These are phyloP conservation scores for Caenorhabditis sinica DNA, from an alignment of 2,888 invertebrate species.

Conservation along the genomic window DNA sequence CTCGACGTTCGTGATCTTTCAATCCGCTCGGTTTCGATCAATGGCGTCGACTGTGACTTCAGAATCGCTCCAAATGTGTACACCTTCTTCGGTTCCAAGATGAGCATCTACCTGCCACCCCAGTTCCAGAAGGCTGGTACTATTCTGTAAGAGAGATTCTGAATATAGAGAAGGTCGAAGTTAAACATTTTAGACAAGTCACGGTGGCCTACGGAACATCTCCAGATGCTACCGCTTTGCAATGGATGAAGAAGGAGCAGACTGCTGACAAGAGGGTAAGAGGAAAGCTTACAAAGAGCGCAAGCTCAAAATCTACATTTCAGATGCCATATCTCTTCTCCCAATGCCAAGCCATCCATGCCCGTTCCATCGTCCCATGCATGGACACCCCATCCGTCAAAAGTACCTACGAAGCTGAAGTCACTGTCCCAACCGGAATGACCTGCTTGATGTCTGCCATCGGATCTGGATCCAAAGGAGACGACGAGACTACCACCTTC, in stretches of 20 bases:
- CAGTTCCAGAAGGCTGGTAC: conserved; percentile 68
- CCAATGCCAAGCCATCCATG: conserved; percentile 80
- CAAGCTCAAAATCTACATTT: not conserved
- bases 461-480: conserved; percentile 74
- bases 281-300: not conserved
- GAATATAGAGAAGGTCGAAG: too few relatives aligned
- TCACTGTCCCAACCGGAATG: conserved; percentile 89
- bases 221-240: conserved; percentile 88
- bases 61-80: conserved; percentile 75
- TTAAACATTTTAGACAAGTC: conserved; percentile 75
- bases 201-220: conserved; percentile 77
- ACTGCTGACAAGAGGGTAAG: conserved; percentile 91
- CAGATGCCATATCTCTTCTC: conserved; percentile 76
- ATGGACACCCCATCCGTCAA: conserved; percentile 97
- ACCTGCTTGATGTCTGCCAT: conserved; percentile 94
- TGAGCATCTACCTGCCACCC: conserved; percentile 72
- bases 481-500: conserved; percentile 74
- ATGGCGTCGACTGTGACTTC: conserved; percentile 73
- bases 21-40: conserved; percentile 75
- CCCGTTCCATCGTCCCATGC: conserved; percentile 90
- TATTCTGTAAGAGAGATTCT: conserved; percentile 57
- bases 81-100: conserved; percentile 77
- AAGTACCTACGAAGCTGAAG: conserved; percentile 89
- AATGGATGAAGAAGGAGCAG: conserved; percentile 92
- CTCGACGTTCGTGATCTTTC: conserved; percentile 80